These are phyloP conservation scores for Percopsis omiscomaycus DNA, from an alignment of 2,797 vertebrate species.

Conservation along the genomic window DNA sequence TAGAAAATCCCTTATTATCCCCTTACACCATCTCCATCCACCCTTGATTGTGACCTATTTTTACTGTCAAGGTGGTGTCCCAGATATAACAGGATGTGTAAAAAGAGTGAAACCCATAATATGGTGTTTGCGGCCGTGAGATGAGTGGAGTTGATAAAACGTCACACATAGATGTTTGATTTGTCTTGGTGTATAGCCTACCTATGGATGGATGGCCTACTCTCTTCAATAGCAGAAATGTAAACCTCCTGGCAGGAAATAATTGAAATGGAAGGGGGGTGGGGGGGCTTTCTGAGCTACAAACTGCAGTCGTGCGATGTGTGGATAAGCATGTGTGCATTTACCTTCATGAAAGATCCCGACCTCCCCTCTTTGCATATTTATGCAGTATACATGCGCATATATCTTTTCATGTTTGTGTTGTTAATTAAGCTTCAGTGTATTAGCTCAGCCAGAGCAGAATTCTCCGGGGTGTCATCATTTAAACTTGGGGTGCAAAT, in stretches of 20 bases:
- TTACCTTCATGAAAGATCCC: too few relatives aligned
- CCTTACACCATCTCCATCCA: slow-evolving; percentile 41
- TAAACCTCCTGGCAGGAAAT: slow-evolving; percentile 6
- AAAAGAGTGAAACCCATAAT: slow-evolving; percentile 24
- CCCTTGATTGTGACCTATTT: slow-evolving; percentile 74
- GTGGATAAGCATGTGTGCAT: too few relatives aligned
- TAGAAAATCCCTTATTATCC: slow-evolving; percentile 51
- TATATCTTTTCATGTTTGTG: slow-evolving; percentile 38
- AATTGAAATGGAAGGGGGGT: not conserved
- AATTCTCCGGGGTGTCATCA: slow-evolving; percentile 43
- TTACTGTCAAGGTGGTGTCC: slow-evolving; percentile 76
- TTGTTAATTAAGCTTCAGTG: slow-evolving; percentile 63
- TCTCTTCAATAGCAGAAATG: slow-evolving; percentile 17
- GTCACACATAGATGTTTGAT: slow-evolving; percentile 1
- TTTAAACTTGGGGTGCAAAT: slow-evolving; percentile 61
- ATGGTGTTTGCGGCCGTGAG: too few relatives aligned
- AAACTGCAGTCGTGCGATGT: too few relatives aligned
- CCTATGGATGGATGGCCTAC: slow-evolving; percentile 4
- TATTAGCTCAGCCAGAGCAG: slow-evolving; percentile 39
- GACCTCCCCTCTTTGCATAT: not conserved
- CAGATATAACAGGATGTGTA: slow-evolving; percentile 72
- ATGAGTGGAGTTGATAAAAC: too few relatives aligned
- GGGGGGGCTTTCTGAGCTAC: not conserved
- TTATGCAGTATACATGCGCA: not conserved
- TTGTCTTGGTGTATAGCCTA: slow-evolving; percentile 5